Evolutionary conservation across 23 tunicate genomes (phyloP), one percentile per base, ranked within the genome.

Genomic region (Trididemnum nubilum): DNA sequence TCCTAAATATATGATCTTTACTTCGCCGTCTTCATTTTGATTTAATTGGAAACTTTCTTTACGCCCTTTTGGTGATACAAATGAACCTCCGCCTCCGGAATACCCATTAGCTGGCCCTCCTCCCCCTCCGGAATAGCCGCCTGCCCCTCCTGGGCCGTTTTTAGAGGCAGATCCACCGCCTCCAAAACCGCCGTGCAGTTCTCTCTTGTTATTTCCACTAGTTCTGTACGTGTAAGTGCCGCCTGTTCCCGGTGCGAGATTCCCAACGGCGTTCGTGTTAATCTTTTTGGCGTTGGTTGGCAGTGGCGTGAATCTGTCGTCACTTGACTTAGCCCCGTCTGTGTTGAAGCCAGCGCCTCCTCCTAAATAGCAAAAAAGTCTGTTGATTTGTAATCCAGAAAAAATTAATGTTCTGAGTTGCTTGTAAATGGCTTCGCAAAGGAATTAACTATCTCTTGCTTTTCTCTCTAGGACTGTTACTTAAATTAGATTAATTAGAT

Each of bases 61-160:
- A 2, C 40, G 57, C 1, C 64, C 79, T 26, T 75, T 86, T 29
- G 83, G 39, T n/a, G 72, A 36, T 22, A 85, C 84, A 64, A 50
- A 87, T 19, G 90, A 81, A 33, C 99, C 99, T 21, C 99, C 99
- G 1, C 99, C 99, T 12, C 99, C 99, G 26, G 99, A 96, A 35
- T 51, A 76, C 1, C 97, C 99, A 51, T 87, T 83, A 28, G 52
- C 77, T 27, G 88, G 89, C 9, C 97, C 99, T 23, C 99, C 99
- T 0, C 99, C 99, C 21, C 99, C 99, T 1, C 99, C 99, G 19
- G 99, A 96, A 79, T 96, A 96, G 31, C 99, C 99, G n/a, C 99
- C 99, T 2, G 97, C 97, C 2, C 99, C 99, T 50, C 99, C 99
- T 0, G 99, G 88, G 9, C 89, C 97, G 59, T 71, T 49, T 35